phyloP scores from a whole-genome alignment of 1,140 invertebrate species.

The Dreissena rostriformis region DNA sequence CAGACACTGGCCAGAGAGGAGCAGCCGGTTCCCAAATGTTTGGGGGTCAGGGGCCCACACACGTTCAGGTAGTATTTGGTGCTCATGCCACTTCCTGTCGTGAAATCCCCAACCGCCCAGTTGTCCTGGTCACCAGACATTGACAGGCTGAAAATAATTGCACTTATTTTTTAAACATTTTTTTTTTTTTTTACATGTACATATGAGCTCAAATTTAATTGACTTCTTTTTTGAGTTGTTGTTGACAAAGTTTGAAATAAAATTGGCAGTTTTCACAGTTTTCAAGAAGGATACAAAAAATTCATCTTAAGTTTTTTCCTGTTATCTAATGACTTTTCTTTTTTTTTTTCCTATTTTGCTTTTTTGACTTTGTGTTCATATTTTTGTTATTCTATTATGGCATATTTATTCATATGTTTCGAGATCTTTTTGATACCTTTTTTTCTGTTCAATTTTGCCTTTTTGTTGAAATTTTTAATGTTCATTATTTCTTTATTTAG shows the following conservation, averaged over 20 bases:
- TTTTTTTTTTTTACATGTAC: too few species aligned
- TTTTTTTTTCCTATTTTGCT: not conserved
- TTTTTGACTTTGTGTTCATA: not conserved
- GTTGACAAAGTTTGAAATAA: too few species aligned
- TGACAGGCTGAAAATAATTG: slow-evolving; percentile 33
- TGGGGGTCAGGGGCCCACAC: slow-evolving; percentile 71
- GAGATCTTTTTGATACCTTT: too few species aligned
- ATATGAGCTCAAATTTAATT: too few species aligned
- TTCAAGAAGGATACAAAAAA: not conserved
- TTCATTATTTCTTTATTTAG: too few species aligned
- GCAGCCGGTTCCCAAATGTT: slow-evolving; percentile 65
- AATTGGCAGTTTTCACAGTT: not conserved
- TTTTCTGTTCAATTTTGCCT: too few species aligned
- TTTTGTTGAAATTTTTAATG: too few species aligned
- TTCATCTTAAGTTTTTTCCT: not conserved
- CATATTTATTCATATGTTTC: too few species aligned
- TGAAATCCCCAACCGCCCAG: slow-evolving; percentile 72
- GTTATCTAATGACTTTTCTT: not conserved
- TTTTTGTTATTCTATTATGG: not conserved
- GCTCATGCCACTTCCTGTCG: slow-evolving; percentile 53
- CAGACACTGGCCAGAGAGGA: slow-evolving; percentile 73
- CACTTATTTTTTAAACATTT: too few species aligned
- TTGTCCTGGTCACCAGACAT: slow-evolving; percentile 62
- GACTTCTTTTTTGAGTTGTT: too few species aligned
- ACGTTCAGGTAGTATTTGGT: slow-evolving; percentile 79